A percentile compares a stretch with the other conserved stretches of the same genome.
phyloP scores from a whole-genome alignment of 2,797 vertebrate genomes.

The Gymnoscopelus microlampas region DNA sequence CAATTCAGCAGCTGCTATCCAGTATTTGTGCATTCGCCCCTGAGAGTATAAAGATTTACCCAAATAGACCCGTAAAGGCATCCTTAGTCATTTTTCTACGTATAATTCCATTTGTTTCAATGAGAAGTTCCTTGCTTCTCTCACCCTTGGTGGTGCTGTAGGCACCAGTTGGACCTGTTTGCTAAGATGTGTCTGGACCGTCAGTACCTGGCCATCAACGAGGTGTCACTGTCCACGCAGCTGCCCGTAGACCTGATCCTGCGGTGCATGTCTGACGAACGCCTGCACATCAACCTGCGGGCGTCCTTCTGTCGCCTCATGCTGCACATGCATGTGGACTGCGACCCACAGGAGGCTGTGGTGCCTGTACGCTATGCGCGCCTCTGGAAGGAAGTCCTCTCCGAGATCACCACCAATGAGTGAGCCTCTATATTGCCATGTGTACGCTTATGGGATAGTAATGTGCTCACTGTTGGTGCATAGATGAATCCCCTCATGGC shows the following conservation, averaged over 20 bases:
- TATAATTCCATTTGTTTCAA: background rate
- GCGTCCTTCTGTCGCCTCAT: constrained; percentile 97
- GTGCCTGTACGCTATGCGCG: constrained; percentile 95
- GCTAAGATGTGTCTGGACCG: constrained; percentile 98
- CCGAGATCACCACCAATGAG: constrained; percentile 93
- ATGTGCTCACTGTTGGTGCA: background rate
- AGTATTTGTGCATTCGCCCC: too few relatives aligned
- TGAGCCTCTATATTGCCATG: constrained; percentile 68
- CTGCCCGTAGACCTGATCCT: constrained; percentile 94
- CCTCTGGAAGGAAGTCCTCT: constrained; percentile 96
- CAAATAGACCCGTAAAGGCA: too few relatives aligned
- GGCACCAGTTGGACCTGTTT: constrained; percentile 97
- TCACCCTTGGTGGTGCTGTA: constrained; percentile 53
- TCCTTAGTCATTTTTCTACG: too few relatives aligned
- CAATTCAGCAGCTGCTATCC: too few relatives aligned
- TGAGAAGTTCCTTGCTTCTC: background rate
- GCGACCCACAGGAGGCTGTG: constrained; percentile 95
- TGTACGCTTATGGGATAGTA: background rate
- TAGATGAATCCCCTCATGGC: background rate
- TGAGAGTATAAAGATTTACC: too few relatives aligned
- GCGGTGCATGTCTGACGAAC: constrained; percentile 94
- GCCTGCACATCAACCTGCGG: constrained; percentile 91
- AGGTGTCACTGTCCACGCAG: constrained; percentile 86
- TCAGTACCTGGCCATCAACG: constrained; percentile 97
- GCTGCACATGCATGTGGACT: constrained; percentile 97